Evolutionary conservation across 2,797 vertebrate species (phyloP).

Genomic region (Aulostomus chinensis): DNA sequence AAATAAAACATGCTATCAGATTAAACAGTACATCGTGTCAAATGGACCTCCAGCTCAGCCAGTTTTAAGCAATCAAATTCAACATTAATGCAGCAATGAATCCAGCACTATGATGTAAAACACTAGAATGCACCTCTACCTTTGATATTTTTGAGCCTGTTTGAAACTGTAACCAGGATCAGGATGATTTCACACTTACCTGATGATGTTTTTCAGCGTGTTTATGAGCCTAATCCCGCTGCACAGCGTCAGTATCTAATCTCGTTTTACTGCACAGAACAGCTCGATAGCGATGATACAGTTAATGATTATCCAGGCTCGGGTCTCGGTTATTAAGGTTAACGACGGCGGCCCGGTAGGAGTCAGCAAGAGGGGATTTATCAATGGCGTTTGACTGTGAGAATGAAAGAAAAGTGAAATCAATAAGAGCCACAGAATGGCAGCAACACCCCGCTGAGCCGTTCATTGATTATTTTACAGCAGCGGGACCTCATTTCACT

Average conservation of each 20-base stretch:
- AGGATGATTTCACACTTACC: no score
- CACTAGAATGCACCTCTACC: no score
- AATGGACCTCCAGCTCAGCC: background rate
- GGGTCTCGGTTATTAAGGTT: background rate
- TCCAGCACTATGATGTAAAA: background rate
- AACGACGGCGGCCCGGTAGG: background rate
- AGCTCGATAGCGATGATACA: background rate
- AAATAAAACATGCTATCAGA: background rate
- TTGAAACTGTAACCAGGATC: no score
- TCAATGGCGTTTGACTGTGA: background rate
- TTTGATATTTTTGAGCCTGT: no score
- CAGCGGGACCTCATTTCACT: slow-evolving; percentile 24
- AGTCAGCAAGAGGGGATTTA: background rate
- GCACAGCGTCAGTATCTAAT: no score
- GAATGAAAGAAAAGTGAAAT: slow-evolving; percentile 27
- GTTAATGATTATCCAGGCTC: background rate
- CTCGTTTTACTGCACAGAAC: background rate
- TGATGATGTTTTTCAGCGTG: no score
- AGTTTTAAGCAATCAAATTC: background rate
- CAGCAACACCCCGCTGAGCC: slow-evolving; percentile 23
- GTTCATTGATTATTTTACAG: slow-evolving; percentile 32
- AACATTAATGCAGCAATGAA: background rate
- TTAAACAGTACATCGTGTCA: background rate
- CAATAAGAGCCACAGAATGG: slow-evolving; percentile 9
- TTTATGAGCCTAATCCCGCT: no score